Evolutionary conservation across 1,140 invertebrate species (phyloP), one percentile per base, ranked within the genome.

Genomic region (Drosophila funebris): DNA sequence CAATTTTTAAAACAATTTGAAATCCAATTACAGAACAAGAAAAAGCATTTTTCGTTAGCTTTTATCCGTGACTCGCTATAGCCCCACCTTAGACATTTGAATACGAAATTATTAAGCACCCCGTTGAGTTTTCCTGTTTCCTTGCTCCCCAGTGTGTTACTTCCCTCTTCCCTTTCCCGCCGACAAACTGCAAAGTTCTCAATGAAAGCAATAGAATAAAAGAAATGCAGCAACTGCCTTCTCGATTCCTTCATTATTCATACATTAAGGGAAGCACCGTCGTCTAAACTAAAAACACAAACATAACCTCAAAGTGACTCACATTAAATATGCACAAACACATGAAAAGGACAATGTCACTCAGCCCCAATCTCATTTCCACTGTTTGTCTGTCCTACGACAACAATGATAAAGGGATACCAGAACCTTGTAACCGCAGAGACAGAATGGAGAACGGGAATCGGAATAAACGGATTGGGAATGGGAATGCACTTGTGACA

Each of bases 11-110:
- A 87, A 88, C 83, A 82, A 88, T 82, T 87, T 87, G 36, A 78
- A 87, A 87, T 87, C 75, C 83, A 87, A 87, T 87, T 87, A 87
- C 72, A 71, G 68, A 76, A 79, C 75, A 78, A 87, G 83, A 76
- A 76, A 79, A 73, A 88, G 68, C 83, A 78, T 82, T 87, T 82
- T 87, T 78, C 71, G 71, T 78, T 82, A 67, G 56, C 70, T 75
- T 73, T 78, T 62, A 71, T 78, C 56, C 48, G 4, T 33, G 52
- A 37, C 52, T 54, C 7, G 31, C n/a, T 27, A 13, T 50, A 31
- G 16, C 27, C 41, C 20, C 36, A 18, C 20, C 27, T 50, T 5
- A 27, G 37, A 43, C 24, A 43, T 76, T 77, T 48, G 68, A 78
- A 74, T 72, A 60, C 43, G 18, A 71, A 87, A 87, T 87, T 82